Base-by-base conservation (phyloP, 64 coral and sea anemone genomes). In the Acropora yongei region DNA sequence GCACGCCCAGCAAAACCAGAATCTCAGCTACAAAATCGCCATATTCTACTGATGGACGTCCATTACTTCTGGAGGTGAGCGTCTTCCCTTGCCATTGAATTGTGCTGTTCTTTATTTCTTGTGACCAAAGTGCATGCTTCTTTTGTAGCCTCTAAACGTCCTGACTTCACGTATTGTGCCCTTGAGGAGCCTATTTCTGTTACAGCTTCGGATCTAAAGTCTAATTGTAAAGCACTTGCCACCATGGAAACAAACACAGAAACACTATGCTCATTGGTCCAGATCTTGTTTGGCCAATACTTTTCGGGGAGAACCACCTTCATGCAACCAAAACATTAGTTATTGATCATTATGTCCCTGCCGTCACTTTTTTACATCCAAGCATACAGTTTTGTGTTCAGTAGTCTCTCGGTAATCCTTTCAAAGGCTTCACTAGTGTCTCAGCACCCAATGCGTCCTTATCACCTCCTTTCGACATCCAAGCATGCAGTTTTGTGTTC, bases 261-360 rank as follows among this genome's bases (percentile, higher is more conserved):
- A 30, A 30, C 68, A 72, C 16, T 6, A 92, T 92, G 80, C 72
- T 86, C 4, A 80, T 86, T 47, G 90, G 85, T 65, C 90, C 80
- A 45, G 42, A 73, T 76, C 72, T 92, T 19, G 41, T 55, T 5
- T 92, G 80, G 90, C 80, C 90, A 41, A 92, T 92, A 6, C 73
- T 92, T 13, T 92, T 92, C 66, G 90, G 73, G 0, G 73, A 91
- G 20, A 92, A 86, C 43, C 80, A 92, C 8, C 53, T 92, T 3
- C 81, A 78, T 49, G 51, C 79, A 16, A 83, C 78, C 6, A 17
- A 91, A 39, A 68, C 89, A 17, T 44, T 90, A 44, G 88, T 90
- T 13, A 30, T 30, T 30, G 88, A 90, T 90, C 88, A 80, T 68
- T 53, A 16, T 11, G 30, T 1, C n/a, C 77, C 77, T 11, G n/a